Base-by-base conservation (phyloP, 1,140 invertebrate species). In the Apis dorsata region DNA sequence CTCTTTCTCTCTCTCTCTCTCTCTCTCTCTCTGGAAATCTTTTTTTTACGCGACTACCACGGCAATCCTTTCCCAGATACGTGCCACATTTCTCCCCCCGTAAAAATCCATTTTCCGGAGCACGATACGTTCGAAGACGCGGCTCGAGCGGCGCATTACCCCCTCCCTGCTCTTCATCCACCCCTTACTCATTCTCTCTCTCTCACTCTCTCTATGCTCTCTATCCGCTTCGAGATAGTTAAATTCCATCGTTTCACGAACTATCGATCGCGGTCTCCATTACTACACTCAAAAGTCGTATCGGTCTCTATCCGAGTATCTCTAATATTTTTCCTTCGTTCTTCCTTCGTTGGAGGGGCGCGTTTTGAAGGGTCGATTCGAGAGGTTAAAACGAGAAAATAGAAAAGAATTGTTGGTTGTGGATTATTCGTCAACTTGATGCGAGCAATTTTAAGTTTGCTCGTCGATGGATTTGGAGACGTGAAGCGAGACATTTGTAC, bases 251-350 rank as follows among this genome's bases (percentile, higher is more conserved):
- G 65, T 82, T 82, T 77, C 74, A 60, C 74, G 28, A 66, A 74
- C 80, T 77, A 82, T 82, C 80, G 80, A 82, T 77, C 80, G 55
- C 74, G 57, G 80, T 68, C 74, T 66, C 71, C 79, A 75, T 81
- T 81, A 57, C 79, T 68, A 15, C 65, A 28, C 65, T 81, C 49
- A 60, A 76, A 63, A 65, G 49, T 51, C 49, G 28, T 24, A 62
- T 62, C 10, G 72, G 60, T 21, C 49, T 10, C 51, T 7, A n/a
- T 15, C 53, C 3, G 49, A 62, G 13, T 69, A 12, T 78, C 28
- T 65, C 28, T 44, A 24, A 63, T 74, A 66, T 74, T 60, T 62
- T 60, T 79, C 73, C 70, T 28, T 53, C 73, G 51, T 51, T 72
- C 63, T 12, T 71, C 34, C 34, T 34, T 34, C 34, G 34, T 44